A percentile compares a stretch with the other conserved stretches of the same genome.
Evolutionary conservation across 2,888 invertebrate species (phyloP).

Genomic region (Leptinotarsa rubiginosa): DNA sequence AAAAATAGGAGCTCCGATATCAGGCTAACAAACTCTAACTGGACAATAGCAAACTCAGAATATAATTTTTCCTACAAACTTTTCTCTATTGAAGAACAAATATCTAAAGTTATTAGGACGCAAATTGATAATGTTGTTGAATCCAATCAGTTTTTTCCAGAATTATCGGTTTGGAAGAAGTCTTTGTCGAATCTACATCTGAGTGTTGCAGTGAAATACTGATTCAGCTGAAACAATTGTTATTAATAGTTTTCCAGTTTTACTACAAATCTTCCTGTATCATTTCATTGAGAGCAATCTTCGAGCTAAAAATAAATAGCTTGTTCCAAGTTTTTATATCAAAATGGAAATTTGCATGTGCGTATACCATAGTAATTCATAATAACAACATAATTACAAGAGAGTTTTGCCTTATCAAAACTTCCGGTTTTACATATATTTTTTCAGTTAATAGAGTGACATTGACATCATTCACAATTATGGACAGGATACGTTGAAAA

Average conservation of each 20-base stretch:
- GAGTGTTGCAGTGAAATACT: too few relatives aligned
- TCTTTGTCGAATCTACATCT: too few relatives aligned
- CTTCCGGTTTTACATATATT: slow-evolving; percentile 21
- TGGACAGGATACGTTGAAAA: slow-evolving; percentile 14
- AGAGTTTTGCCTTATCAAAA: slow-evolving; percentile 20
- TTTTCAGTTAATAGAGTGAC: slow-evolving; percentile 20
- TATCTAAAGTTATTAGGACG: too few relatives aligned
- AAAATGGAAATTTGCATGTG: slow-evolving; percentile 21
- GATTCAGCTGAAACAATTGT: neutral
- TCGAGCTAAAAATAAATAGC: slow-evolving; percentile 4
- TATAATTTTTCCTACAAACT: too few relatives aligned
- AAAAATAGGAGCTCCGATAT: too few relatives aligned
- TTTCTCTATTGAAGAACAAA: too few relatives aligned
- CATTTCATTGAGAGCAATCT: slow-evolving; percentile 9
- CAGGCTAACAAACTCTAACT: too few relatives aligned
- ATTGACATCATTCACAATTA: slow-evolving; percentile 20
- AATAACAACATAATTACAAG: slow-evolving; percentile 23
- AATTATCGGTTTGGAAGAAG: too few relatives aligned
- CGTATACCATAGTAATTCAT: slow-evolving; percentile 1
- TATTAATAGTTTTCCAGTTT: neutral
- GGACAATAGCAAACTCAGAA: too few relatives aligned
- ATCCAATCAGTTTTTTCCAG: too few relatives aligned
- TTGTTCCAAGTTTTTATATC: slow-evolving; percentile 21
- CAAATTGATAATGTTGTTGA: too few relatives aligned
- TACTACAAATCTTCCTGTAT: neutral